Percentiles rank a stretch among this genome's conserved stretches.
These are phyloP conservation scores for Gambusia yucatana DNA, from an alignment of 2,797 vertebrate species.

Conservation along the genomic window DNA sequence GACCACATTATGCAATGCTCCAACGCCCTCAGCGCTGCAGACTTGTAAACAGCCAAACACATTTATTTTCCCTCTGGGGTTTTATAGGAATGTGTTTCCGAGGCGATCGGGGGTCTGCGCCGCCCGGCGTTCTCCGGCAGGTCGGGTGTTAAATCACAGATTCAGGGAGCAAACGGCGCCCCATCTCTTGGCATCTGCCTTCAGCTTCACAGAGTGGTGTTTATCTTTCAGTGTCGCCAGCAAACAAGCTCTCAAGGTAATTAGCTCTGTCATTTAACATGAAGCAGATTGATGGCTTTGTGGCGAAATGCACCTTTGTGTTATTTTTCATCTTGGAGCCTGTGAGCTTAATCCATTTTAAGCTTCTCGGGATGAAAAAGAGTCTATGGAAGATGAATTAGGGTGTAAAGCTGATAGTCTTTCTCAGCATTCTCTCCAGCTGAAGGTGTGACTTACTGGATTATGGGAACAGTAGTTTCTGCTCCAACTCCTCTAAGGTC, in stretches of 20 bases:
- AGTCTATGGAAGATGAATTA: slow-evolving; percentile 74
- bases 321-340: slow-evolving; percentile 66
- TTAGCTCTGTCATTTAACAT: slow-evolving; percentile 63
- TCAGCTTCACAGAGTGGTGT: slow-evolving; percentile 18
- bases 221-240: slow-evolving; percentile 42
- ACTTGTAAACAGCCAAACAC: slow-evolving; percentile 74
- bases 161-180: slow-evolving; percentile 4
- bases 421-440: slow-evolving; percentile 73
- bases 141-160: slow-evolving; percentile 32
- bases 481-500: slow-evolving; percentile 60
- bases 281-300: slow-evolving; percentile 65
- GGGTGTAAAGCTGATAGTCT: slow-evolving; percentile 67
- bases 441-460: slow-evolving; percentile 77
- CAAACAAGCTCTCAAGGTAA: slow-evolving; percentile 65
- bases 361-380: slow-evolving; percentile 63
- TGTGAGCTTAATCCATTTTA: slow-evolving; percentile 74
- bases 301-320: slow-evolving; percentile 62
- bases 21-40: slow-evolving; percentile 52
- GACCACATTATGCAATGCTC: slow-evolving; percentile 62
- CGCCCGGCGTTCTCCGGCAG: slow-evolving; percentile 3
- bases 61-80: slow-evolving; percentile 67
- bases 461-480: slow-evolving; percentile 76
- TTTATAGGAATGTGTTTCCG: slow-evolving; percentile 62
- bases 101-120: slow-evolving; percentile 30
- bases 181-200: slow-evolving; percentile 9